These are phyloP conservation scores for Cisticola juncidis DNA, from an alignment of 2,113 vertebrate genomes.

Conservation along the genomic window DNA sequence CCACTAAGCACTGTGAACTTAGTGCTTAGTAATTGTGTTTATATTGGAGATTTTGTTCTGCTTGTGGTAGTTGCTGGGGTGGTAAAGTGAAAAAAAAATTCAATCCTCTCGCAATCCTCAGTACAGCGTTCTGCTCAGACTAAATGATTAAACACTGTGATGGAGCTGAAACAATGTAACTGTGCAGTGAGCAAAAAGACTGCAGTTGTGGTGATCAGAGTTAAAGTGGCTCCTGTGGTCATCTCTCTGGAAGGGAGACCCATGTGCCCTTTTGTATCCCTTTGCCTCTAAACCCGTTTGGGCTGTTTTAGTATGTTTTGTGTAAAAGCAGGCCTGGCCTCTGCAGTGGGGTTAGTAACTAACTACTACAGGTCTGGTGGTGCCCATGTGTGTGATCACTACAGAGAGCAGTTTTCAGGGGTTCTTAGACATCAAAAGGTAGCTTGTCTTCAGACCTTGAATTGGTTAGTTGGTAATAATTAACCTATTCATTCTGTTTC, in stretches of 20 bases:
- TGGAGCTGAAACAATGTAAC: background rate
- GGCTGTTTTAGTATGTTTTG: background rate
- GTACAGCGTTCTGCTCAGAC: background rate
- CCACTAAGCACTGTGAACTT: background rate
- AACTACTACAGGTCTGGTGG: background rate
- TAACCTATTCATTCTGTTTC: background rate
- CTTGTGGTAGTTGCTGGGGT: background rate
- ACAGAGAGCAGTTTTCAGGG: background rate
- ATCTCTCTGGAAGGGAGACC: background rate
- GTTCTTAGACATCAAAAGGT: background rate
- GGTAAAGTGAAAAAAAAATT: background rate
- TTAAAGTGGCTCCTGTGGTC: background rate
- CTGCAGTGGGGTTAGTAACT: background rate
- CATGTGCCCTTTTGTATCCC: background rate
- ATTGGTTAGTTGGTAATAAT: background rate
- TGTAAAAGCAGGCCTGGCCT: background rate
- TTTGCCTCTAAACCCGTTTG: background rate
- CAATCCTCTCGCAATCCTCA: background rate
- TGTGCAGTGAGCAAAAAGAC: background rate
- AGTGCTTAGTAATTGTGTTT: background rate
- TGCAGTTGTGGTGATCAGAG: background rate
- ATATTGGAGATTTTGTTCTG: background rate
- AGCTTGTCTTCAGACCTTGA: background rate
- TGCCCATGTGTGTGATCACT: accelerated
- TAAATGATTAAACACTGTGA: background rate